Evolutionary conservation across 2,113 vertebrate species (phyloP).

Genomic region (Zosterops hypoxanthus): DNA sequence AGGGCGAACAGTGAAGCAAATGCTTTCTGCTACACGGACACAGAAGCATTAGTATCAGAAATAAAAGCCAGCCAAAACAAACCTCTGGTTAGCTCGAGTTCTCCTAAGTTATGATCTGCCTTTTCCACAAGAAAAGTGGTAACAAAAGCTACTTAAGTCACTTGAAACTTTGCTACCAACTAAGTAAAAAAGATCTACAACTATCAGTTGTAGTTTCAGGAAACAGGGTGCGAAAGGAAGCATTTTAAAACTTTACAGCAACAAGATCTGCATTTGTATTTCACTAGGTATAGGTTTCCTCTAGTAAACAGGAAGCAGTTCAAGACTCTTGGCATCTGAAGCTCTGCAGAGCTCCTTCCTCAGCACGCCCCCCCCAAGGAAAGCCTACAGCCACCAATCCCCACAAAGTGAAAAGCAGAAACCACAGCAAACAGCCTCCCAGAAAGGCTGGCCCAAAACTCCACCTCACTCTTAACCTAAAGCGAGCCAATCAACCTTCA

Average conservation of each 20-base stretch:
- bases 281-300: background rate
- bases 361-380: background rate
- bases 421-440: background rate
- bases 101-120: background rate
- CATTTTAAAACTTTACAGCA: background rate
- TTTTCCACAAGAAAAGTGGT: background rate
- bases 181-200: background rate
- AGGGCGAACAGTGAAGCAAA: background rate
- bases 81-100: background rate
- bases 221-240: background rate
- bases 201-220: background rate
- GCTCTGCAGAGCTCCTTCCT: background rate
- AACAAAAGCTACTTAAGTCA: background rate
- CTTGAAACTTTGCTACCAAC: background rate
- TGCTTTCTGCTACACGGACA: background rate
- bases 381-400: background rate
- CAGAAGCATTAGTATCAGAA: background rate
- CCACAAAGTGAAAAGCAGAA: background rate
- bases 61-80: slow-evolving; percentile 11
- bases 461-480: background rate
- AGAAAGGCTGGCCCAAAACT: background rate
- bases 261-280: background rate
- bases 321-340: background rate
- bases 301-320: background rate
- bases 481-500: accelerated